Evolutionary conservation across 1,140 invertebrate species (phyloP).

Genomic region (Aradophagus sp.): DNA sequence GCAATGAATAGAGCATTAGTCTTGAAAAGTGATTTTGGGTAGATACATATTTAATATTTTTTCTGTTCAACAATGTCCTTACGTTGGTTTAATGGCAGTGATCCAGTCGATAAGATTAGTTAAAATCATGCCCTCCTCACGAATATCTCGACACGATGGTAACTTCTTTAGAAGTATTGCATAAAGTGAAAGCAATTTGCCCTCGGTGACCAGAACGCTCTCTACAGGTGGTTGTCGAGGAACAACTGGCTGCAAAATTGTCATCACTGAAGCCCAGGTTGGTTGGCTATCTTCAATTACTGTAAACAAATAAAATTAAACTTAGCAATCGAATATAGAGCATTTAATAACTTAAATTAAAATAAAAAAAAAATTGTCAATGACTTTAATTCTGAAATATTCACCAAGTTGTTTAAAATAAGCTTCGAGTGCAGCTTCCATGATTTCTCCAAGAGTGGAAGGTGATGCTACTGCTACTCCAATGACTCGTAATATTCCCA

Average conservation of each 20-base stretch:
- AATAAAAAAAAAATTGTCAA: no score
- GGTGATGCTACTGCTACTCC: conserved; percentile 71
- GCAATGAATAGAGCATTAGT: no score
- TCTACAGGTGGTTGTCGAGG: conserved; percentile 72
- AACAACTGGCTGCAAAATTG: conserved; percentile 70
- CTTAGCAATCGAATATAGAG: no score
- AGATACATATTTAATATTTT: no score
- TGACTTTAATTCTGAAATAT: no score
- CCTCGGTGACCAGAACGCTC: conserved; percentile 68
- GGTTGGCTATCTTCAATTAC: conserved; percentile 66
- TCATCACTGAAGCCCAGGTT: conserved; percentile 71
- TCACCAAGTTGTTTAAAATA: conserved; percentile 73
- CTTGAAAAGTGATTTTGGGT: conserved; percentile 41
- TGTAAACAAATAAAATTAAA: no score
- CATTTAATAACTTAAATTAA: no score
- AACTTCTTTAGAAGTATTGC: conserved; percentile 73
- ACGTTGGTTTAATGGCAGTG: conserved; percentile 73
- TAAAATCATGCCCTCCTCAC: conserved; percentile 73
- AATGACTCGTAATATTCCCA: conserved; percentile 73
- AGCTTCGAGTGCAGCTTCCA: conserved; percentile 74
- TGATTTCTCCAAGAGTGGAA: conserved; percentile 70
- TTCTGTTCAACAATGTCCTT: no score
- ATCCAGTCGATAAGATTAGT: conserved; percentile 74
- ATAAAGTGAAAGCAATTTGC: conserved; percentile 73
- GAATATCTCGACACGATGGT: conserved; percentile 71